Base-by-base conservation (phyloP, 1,140 invertebrate species). In the Aphidius ervi region DNA sequence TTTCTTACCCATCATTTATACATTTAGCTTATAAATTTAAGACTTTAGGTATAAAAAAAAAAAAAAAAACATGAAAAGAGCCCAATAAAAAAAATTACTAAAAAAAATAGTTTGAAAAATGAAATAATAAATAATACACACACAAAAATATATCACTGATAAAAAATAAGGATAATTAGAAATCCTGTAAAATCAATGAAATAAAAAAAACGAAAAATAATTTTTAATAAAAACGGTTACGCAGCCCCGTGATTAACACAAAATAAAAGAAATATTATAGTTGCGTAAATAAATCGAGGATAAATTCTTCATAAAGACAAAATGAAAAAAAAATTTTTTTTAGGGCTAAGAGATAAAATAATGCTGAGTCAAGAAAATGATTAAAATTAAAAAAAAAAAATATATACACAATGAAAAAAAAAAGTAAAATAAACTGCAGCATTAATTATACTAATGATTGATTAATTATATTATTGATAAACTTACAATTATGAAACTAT, bases 1-100 rank as follows among this genome's bases (percentile, higher is more conserved):
- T 78, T 79, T 79, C 75, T 79, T 79, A 77, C 74, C 77, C 75
- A 78, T 78, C 77, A 79, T 79, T 79, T 78, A 77, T 78, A 76
- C 71, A 72, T 74, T 62, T 78, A 79, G 75, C 70, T 78, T 73
- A 74, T 79, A 79, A 75, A 71, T 70, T 72, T 74, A 74, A 72
- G 62, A 73, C 64, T 74, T 73, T 73, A 73, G 68, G 67, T 63
- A 69, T 63, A 57, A 60, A 48, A 43, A 58, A 45, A 16, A 52
- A 23, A 55, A 58, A 48, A 49, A 59, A 40, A 39, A 39, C 7
- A 47, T 37, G 37, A 9, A 10, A 46, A n/a, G 41, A 55, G 39
- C 37, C 6, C 6, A 9, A 43, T 6, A 43, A n/a, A 20, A 20
- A 54, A 9, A 10, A 54, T 16, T 8, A 40, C 39, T 54, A 40